phyloP scores from a whole-genome alignment of 1,140 invertebrate genomes.

The Cyclargus thomasi region DNA sequence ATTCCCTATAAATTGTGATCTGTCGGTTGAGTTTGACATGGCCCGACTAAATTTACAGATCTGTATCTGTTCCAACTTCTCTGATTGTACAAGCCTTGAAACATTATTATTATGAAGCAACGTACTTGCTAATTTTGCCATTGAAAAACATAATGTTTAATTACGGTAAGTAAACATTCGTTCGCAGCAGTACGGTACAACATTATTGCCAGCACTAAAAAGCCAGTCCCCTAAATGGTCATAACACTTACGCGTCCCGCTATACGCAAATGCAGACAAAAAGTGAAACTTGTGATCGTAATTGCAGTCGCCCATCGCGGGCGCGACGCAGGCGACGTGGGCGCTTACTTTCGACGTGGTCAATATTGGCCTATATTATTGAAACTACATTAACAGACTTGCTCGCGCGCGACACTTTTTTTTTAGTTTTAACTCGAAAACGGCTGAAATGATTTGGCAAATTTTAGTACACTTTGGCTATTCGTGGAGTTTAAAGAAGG shows the following conservation, averaged over 20 bases:
- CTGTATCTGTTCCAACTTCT: too few species aligned
- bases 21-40: too few species aligned
- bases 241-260: neutral
- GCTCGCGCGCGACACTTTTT: too few species aligned
- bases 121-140: neutral
- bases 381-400: neutral
- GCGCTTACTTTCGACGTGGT: constrained; percentile 13
- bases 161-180: neutral
- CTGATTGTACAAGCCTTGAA: too few species aligned
- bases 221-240: neutral
- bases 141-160: neutral
- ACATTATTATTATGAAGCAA: too few species aligned
- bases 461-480: too few species aligned
- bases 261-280: constrained; percentile 14
- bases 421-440: too few species aligned
- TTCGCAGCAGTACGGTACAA: neutral
- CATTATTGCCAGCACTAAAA: neutral
- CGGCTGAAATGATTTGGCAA: too few species aligned
- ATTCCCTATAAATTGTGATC: too few species aligned
- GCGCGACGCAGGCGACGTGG: constrained; percentile 6
- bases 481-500: too few species aligned
- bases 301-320: neutral
- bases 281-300: constrained; percentile 18
- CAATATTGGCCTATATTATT: neutral
- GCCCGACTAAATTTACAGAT: too few species aligned